These are phyloP conservation scores for Eumerus sabulonum DNA, from an alignment of 2,888 invertebrate species.

Conservation along the genomic window DNA sequence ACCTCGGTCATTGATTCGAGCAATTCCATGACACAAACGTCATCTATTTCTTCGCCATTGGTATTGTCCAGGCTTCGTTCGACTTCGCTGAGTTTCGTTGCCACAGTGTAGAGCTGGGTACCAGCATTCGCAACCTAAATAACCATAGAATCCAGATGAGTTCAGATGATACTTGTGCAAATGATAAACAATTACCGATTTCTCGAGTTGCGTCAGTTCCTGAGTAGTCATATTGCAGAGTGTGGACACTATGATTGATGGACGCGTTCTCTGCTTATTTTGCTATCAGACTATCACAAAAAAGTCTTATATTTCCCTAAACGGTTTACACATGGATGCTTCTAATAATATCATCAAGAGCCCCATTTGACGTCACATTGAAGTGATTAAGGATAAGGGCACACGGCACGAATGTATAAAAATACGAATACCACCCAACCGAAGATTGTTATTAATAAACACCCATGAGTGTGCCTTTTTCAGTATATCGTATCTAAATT, in stretches of 20 bases:
- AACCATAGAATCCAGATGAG: no score
- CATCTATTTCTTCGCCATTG: slow-evolving; percentile 77
- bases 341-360: slow-evolving; percentile 12
- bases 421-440: neutral
- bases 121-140: slow-evolving; percentile 86
- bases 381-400: slow-evolving; percentile 11
- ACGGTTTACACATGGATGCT: slow-evolving; percentile 20
- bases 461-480: slow-evolving; percentile 20
- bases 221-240: slow-evolving; percentile 50
- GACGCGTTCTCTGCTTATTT: no score
- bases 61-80: slow-evolving; percentile 80
- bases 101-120: slow-evolving; percentile 85
- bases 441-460: slow-evolving; percentile 39
- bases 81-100: slow-evolving; percentile 86
- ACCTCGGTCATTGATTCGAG: slow-evolving; percentile 88
- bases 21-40: slow-evolving; percentile 86
- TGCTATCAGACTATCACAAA: slow-evolving; percentile 7
- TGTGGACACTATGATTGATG: neutral
- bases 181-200: slow-evolving; percentile 40
- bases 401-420: slow-evolving; percentile 7
- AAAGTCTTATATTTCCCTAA: slow-evolving; percentile 9
- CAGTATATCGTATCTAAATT: slow-evolving; percentile 37
- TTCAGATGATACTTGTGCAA: no score
- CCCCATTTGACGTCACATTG: slow-evolving; percentile 23
- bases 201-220: slow-evolving; percentile 57